phyloP scores from a whole-genome alignment of 2,113 vertebrate species.

The Conger conger region DNA sequence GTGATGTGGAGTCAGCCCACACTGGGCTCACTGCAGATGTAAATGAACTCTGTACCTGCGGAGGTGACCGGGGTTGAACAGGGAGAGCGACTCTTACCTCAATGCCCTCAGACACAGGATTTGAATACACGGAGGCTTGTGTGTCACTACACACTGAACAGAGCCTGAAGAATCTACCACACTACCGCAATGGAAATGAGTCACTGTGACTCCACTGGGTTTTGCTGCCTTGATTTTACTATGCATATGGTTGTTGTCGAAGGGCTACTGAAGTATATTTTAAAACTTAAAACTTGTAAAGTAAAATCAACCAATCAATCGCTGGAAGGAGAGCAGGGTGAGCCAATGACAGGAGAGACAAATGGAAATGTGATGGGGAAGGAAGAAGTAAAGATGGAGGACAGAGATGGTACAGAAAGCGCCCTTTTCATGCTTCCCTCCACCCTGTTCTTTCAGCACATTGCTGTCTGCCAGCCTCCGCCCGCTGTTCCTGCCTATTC shows the following conservation, averaged over 20 bases:
- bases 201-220: too few species aligned
- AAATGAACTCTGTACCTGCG: neutral
- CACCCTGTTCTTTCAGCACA: neutral
- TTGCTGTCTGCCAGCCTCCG: neutral
- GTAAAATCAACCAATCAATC: too few species aligned
- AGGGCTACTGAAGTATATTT: too few species aligned
- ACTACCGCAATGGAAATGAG: too few species aligned
- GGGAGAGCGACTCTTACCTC: neutral
- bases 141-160: neutral
- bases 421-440: neutral
- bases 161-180: neutral
- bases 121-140: neutral
- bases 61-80: neutral
- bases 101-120: neutral
- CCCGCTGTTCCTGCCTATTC: neutral
- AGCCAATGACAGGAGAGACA: neutral
- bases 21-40: neutral
- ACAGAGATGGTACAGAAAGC: neutral
- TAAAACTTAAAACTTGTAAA: too few species aligned
- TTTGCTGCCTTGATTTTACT: too few species aligned
- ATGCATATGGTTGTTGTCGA: too few species aligned
- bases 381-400: neutral
- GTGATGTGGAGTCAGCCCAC: neutral
- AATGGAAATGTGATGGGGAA: too few species aligned
- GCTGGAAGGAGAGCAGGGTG: neutral